Conservation (phyloP, 2,888 invertebrate species). For the Thalpophila matura region DNA sequence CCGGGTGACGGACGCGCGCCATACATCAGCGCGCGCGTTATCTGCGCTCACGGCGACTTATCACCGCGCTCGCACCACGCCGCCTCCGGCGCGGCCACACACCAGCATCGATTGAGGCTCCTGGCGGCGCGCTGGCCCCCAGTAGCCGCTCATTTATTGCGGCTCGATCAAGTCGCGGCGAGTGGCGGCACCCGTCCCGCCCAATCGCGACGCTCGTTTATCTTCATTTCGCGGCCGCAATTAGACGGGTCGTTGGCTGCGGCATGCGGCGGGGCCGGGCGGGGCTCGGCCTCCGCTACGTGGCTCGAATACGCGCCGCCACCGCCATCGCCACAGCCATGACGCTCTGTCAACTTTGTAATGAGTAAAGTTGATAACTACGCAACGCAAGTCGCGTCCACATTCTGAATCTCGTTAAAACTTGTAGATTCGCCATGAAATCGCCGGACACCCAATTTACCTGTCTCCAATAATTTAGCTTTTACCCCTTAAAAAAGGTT, state of each 20-base stretch:
- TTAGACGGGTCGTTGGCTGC: slow-evolving; percentile 93
- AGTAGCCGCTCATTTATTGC: slow-evolving; percentile 80
- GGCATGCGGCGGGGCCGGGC: slow-evolving; percentile 69
- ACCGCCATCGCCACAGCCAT: slow-evolving; percentile 54
- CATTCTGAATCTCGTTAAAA: slow-evolving; percentile 86
- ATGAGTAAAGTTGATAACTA: slow-evolving; percentile 90
- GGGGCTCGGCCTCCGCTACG: slow-evolving; percentile 80
- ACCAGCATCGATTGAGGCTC: slow-evolving; percentile 75
- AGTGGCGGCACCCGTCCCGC: slow-evolving; percentile 82
- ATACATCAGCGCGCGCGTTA: slow-evolving; percentile 88
- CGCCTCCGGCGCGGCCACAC: slow-evolving; percentile 71
- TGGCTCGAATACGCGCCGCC: slow-evolving; percentile 85
- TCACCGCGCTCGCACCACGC: slow-evolving; percentile 73
- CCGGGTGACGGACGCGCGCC: slow-evolving; percentile 84
- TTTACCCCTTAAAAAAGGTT: slow-evolving; percentile 12
- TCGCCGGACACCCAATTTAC: slow-evolving; percentile 56
- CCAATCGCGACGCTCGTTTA: slow-evolving; percentile 92
- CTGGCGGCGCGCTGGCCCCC: slow-evolving; percentile 61
- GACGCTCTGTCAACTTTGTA: slow-evolving; percentile 89
- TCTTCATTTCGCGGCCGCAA: slow-evolving; percentile 93
- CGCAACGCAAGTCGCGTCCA: slow-evolving; percentile 83
- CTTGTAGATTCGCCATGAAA: slow-evolving; percentile 66
- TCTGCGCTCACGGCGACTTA: slow-evolving; percentile 89
- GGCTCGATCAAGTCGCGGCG: slow-evolving; percentile 78
- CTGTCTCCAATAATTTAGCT: slow-evolving; percentile 45